phyloP scores from a whole-genome alignment of 1,140 invertebrate species.

The Hypothenemus hampei region DNA sequence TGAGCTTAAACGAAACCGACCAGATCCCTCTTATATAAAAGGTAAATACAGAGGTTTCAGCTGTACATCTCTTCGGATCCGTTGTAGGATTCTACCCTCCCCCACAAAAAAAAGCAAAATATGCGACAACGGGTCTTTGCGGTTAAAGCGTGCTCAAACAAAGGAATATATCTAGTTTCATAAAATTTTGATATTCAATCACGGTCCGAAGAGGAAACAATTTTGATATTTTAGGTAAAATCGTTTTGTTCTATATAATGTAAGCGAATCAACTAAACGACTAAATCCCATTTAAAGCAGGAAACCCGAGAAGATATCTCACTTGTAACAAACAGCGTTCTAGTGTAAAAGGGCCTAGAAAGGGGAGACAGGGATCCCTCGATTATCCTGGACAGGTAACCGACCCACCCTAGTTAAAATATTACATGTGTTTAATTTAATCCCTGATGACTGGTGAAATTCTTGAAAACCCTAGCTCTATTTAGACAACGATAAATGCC shows the following conservation, averaged over 20 bases:
- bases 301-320: slow-evolving; percentile 18
- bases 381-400: slow-evolving; percentile 17
- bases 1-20: slow-evolving; percentile 2
- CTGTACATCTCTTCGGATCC: slow-evolving; percentile 1
- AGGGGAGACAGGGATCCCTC: slow-evolving; percentile 10
- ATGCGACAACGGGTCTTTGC: slow-evolving; percentile 4
- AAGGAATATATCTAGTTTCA: background rate
- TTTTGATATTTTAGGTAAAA: slow-evolving; percentile 6
- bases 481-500: background rate
- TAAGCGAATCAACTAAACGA: slow-evolving; percentile 15
- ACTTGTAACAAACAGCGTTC: slow-evolving; percentile 12
- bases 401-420: slow-evolving; percentile 9
- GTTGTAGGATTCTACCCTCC: background rate
- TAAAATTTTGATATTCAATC: background rate
- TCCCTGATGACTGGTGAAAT: slow-evolving; percentile 7
- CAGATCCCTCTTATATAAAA: slow-evolving; percentile 11
- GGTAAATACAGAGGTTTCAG: slow-evolving; percentile 9
- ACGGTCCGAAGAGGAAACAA: background rate
- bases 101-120: background rate
- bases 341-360: slow-evolving; percentile 10
- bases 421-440: slow-evolving; percentile 10
- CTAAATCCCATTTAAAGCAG: slow-evolving; percentile 20
- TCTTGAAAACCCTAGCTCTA: slow-evolving; percentile 1
- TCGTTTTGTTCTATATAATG: slow-evolving; percentile 4
- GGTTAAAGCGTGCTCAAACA: background rate